A percentile compares a stretch with the other conserved stretches of the same genome.
These are phyloP conservation scores for Leptinotarsa peninsularis DNA, from an alignment of 2,888 invertebrate species.

Conservation along the genomic window DNA sequence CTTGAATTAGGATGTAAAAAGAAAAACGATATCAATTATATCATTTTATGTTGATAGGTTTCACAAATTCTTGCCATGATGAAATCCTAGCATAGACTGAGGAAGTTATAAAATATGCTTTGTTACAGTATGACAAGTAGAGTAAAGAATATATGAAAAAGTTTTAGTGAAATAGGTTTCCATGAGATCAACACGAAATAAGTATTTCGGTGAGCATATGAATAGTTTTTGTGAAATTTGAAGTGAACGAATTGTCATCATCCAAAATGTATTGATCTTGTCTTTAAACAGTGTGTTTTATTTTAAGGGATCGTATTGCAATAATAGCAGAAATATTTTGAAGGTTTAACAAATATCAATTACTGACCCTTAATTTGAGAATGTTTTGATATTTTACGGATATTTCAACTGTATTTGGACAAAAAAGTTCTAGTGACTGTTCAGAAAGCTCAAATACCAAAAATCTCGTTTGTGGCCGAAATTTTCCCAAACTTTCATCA, in stretches of 20 bases:
- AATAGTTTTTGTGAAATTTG: constrained; percentile 4
- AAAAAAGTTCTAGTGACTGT: too few species aligned
- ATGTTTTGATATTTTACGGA: too few species aligned
- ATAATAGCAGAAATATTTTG: too few species aligned
- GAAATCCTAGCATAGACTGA: constrained; percentile 66
- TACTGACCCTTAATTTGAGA: too few species aligned
- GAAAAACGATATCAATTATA: constrained; percentile 60
- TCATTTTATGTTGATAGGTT: constrained; percentile 59
- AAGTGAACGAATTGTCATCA: too few species aligned
- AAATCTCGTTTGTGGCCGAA: not conserved
- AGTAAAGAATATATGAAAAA: constrained; percentile 50
- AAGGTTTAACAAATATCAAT: too few species aligned
- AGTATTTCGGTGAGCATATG: not conserved
- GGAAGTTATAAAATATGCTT: constrained; percentile 58
- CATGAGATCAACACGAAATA: constrained; percentile 23
- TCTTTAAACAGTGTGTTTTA: too few species aligned
- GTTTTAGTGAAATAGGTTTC: constrained; percentile 39
- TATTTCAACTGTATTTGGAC: too few species aligned
- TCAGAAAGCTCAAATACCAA: too few species aligned
- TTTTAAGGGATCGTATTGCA: too few species aligned
- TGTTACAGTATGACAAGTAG: constrained; percentile 59
- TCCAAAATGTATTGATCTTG: too few species aligned
- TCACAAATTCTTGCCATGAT: constrained; percentile 65
- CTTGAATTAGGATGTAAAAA: constrained; percentile 52
- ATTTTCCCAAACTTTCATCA: not conserved